These are phyloP conservation scores for Coregonus clupeaformis DNA, from an alignment of 2,113 vertebrate genomes.

Conservation along the genomic window DNA sequence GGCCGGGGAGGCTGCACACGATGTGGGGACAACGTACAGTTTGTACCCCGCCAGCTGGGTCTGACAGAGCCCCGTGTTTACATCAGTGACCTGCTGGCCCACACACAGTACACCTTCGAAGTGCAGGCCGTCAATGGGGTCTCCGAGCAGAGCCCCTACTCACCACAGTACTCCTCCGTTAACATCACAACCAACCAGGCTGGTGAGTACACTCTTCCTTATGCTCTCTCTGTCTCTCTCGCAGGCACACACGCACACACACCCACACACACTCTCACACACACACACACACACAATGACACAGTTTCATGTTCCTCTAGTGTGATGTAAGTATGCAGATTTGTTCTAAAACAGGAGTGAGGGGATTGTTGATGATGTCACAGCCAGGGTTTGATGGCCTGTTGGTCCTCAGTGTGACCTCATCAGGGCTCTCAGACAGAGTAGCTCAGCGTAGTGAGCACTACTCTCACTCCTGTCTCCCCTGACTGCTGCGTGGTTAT, in stretches of 20 bases:
- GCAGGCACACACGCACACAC: conserved; percentile 7
- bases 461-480: conserved; percentile 34
- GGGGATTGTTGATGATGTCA: conserved; percentile 53
- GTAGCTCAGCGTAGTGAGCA: too few species aligned
- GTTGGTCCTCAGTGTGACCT: conserved; percentile 66
- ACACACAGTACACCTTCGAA: conserved; percentile 98
- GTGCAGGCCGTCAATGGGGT: conserved; percentile 96
- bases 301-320: too few species aligned
- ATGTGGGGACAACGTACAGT: conserved; percentile 97
- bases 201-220: conserved; percentile 77
- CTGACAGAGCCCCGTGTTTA: conserved; percentile 88
- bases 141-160: conserved; percentile 97
- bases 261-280: too few species aligned
- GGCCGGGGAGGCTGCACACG: conserved; percentile 90
- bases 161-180: conserved; percentile 89
- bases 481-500: conserved; percentile 50
- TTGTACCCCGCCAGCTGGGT: conserved; percentile 91
- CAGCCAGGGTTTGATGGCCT: conserved; percentile 60
- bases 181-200: conserved; percentile 99
- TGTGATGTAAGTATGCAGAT: too few species aligned
- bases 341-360: too few species aligned
- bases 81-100: conserved; percentile 94
- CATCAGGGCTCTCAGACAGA: conserved; percentile 36
- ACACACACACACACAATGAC: too few species aligned
- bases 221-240: background rate